Percentiles rank a stretch among this genome's conserved stretches.
phyloP scores from a whole-genome alignment of 2,113 vertebrate genomes.

The Phocoena phocoena region DNA sequence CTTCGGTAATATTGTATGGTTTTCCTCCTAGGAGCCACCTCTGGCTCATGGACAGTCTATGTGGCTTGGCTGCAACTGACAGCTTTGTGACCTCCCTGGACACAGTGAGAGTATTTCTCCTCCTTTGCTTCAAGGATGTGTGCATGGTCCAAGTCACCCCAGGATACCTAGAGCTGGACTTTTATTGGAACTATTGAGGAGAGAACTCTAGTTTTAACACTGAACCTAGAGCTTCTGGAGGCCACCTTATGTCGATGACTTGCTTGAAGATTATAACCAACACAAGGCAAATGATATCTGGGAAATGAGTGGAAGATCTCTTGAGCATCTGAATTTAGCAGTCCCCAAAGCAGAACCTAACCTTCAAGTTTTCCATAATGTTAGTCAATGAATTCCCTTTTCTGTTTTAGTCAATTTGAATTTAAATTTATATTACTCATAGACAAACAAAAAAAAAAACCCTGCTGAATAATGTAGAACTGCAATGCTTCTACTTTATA shows the following conservation, averaged over 20 bases:
- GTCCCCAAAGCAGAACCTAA: neutral
- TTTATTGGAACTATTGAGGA: neutral
- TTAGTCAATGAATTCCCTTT: neutral
- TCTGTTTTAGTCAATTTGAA: neutral
- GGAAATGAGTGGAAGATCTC: neutral
- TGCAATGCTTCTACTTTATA: neutral
- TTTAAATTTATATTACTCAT: neutral
- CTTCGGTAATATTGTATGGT: neutral
- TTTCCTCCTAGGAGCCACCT: neutral
- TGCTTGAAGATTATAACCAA: neutral
- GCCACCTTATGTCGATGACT: neutral
- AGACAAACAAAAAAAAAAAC: neutral
- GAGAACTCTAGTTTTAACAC: neutral
- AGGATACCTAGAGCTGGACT: neutral
- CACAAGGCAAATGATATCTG: neutral
- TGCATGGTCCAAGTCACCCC: neutral
- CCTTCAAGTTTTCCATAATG: neutral
- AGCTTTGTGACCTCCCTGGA: neutral
- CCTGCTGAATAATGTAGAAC: neutral
- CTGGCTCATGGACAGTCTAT: neutral
- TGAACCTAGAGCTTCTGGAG: neutral
- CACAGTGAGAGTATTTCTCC: neutral
- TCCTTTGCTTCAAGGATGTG: neutral
- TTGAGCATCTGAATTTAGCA: neutral
- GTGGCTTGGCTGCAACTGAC: neutral